phyloP scores from a whole-genome alignment of 2,113 vertebrate species.

The Arizona elegans region DNA sequence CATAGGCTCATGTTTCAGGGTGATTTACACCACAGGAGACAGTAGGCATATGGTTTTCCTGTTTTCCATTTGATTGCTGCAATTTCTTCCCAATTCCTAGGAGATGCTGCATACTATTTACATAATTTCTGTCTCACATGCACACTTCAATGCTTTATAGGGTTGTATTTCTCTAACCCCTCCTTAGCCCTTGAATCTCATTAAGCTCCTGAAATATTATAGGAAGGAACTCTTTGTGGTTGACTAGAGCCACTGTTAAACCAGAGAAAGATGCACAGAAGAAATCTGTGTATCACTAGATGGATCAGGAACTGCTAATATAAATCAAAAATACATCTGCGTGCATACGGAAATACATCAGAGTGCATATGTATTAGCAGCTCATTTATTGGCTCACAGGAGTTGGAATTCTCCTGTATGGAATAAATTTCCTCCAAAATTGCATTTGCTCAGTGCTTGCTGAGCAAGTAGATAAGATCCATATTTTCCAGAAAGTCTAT shows the following conservation, averaged over 20 bases:
- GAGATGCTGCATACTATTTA: background rate
- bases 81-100: slow-evolving; percentile 16
- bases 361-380: background rate
- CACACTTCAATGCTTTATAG: slow-evolving; percentile 37
- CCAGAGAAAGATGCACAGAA: background rate
- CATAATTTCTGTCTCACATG: slow-evolving; percentile 32
- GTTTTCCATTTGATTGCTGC: slow-evolving; percentile 2
- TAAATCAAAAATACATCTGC: background rate
- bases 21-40: background rate
- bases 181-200: slow-evolving; percentile 41
- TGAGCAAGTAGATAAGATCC: background rate
- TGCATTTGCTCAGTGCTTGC: background rate
- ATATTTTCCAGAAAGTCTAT: background rate
- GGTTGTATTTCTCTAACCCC: slow-evolving; percentile 47
- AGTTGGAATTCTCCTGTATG: background rate
- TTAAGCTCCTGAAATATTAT: slow-evolving; percentile 40
- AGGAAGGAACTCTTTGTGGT: slow-evolving; percentile 20
- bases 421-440: background rate
- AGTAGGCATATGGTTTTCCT: background rate
- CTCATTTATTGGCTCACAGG: background rate
- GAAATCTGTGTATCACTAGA: background rate
- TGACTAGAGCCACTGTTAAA: slow-evolving; percentile 6
- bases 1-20: background rate
- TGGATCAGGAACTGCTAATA: background rate
- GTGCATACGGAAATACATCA: background rate